Evolutionary conservation across 2,113 vertebrate species (phyloP), one percentile per base, ranked within the genome.

Genomic region (Trichomycterus rosablanca): DNA sequence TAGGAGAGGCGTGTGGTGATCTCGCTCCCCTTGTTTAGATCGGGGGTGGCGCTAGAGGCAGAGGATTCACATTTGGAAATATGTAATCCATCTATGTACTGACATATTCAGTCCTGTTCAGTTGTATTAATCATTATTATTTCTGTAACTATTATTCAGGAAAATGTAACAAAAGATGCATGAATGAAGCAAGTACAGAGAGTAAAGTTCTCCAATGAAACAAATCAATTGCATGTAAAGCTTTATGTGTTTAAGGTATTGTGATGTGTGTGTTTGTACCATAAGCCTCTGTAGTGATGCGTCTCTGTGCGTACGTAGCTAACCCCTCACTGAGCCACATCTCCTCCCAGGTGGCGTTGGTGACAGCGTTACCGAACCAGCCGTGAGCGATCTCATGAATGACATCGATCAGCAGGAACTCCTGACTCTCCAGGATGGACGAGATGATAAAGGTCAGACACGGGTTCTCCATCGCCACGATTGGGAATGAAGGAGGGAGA

Each of bases 381-480:
- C 93, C 93, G 76, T 97, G 94, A 0, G 93, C 91, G 23, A 98
- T 93, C 74, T 98, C 95, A 0, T 98, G 95, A 68, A 97, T 90
- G 68, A 97, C 89, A 0, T 97, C 94, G 1, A 98, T 94, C 30
- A 95, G 86, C 61, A 98, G 85, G 77, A 98, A 97, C 77, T 98
- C 94, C 11, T 92, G 90, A 7, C 94, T 97, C 77, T 98, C 95
- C 87, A 98, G 76, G 76, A 98, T 97, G 81, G 94, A 97, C 53
- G 93, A 95, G 76, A 96, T 97, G 73, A 98, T 94, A 83, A 98
- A 98, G 46, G 94, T 98, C 75, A 98, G 88, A 76, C 95, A 97
- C 3, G 95, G 95, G 76, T 98, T 98, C 86, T 98, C 95, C 95
- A 98, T 97, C 74, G 95, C 95, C 54, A 98, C 95, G 15, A 98